Evolutionary conservation across 2,888 invertebrate species (phyloP), one percentile per base, ranked within the genome.

Genomic region (Ctenicera cuprea): DNA sequence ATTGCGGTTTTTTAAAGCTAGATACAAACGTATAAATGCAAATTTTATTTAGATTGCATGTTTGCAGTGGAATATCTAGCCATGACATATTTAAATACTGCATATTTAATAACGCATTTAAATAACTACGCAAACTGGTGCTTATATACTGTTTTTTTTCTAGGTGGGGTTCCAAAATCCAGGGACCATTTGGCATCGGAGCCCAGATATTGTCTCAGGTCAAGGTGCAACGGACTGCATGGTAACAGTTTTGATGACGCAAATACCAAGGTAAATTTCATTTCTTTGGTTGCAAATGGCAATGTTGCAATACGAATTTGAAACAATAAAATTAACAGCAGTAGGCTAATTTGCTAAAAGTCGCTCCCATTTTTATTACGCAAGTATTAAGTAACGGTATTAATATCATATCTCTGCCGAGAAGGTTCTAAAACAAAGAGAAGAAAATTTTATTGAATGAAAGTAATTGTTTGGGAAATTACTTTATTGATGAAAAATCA

Each of bases 141-240:
- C 66, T 66, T 66, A 66, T 22, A 41, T 59, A 68, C 59, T 12
- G 22, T 52, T 64, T 75, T 71, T 68, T 26, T 81, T 85, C 48
- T 81, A 85, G 85, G 79, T 18, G 67, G 70, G 20, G 67, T 82
- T 38, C 80, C 81, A 30, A 78, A 80, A 30, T 78, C 82, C 14
- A 77, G 75, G 20, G 82, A 83, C 64, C 82, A 83, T 67, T 71
- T 85, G 73, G 83, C 83, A 26, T 78, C 85, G 41, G 83, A 84
- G 76, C 85, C 85, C 3, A 59, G 85, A 64, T 86, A 86, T 72
- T 81, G 80, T 71, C 81, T 86, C 9, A 76, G 86, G 71, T 85
- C 86, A 12, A 81, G 85, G 63, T 84, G 82, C 71, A 84, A 84
- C 9, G 85, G 85, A 30, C 76, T 85, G 14, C 83, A 83, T 72